Evolutionary conservation across 2,888 invertebrate genomes (phyloP).

Genomic region (Polydrusus pterygomalis): DNA sequence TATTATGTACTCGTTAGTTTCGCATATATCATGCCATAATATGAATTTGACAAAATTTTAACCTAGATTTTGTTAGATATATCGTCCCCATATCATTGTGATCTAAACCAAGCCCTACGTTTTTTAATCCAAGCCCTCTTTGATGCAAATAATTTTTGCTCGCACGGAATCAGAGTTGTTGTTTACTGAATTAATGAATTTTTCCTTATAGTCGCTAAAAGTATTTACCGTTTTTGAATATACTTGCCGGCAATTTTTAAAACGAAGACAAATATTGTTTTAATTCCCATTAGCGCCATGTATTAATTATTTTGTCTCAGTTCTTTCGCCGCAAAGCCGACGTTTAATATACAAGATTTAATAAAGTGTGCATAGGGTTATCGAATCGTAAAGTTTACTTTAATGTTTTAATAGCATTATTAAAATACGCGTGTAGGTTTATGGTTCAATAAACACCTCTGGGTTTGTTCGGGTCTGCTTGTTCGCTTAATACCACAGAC

Average conservation of each 20-base stretch:
- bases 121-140: no score
- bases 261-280: constrained; percentile 44
- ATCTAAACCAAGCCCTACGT: no score
- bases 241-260: constrained; percentile 17
- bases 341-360: constrained; percentile 36
- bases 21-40: no score
- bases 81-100: no score
- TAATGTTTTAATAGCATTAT: background rate
- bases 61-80: no score
- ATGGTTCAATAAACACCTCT: constrained; percentile 2
- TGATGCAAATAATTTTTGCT: no score
- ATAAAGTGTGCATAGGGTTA: constrained; percentile 33
- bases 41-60: no score
- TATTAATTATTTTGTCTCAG: constrained; percentile 24
- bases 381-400: constrained; percentile 28
- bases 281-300: constrained; percentile 40
- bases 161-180: no score
- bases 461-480: no score
- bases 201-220: constrained; percentile 5
- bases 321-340: constrained; percentile 35
- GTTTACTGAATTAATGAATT: background rate
- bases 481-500: no score
- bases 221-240: constrained; percentile 3
- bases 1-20: no score
- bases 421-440: constrained; percentile 11